Percentiles rank a stretch among this genome's conserved stretches.
phyloP scores from a whole-genome alignment of 2,888 invertebrate genomes.

The Ornithoptera alexandrae region DNA sequence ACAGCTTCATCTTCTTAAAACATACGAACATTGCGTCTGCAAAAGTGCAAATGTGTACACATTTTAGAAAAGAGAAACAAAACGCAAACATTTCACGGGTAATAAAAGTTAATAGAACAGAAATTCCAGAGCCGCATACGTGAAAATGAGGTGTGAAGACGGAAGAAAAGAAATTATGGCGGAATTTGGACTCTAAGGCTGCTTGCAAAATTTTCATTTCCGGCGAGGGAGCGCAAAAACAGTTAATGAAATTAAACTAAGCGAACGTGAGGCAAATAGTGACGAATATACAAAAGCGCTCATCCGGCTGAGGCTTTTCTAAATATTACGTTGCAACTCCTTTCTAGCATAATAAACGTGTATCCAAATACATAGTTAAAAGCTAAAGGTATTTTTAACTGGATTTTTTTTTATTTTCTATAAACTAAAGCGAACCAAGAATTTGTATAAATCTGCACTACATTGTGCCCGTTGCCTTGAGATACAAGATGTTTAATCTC shows the following conservation, averaged over 20 bases:
- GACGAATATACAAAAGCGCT: slow-evolving; percentile 21
- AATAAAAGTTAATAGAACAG: slow-evolving; percentile 15
- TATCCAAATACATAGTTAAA: background rate
- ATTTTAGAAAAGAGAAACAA: slow-evolving; percentile 1
- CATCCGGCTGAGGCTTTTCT: slow-evolving; percentile 1
- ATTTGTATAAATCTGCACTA: no score
- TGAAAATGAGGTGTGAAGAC: slow-evolving; percentile 24
- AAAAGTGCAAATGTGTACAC: background rate
- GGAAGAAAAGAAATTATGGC: slow-evolving; percentile 40
- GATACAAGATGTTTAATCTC: no score
- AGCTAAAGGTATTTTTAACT: background rate
- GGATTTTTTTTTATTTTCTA: no score
- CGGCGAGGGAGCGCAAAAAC: slow-evolving; percentile 59
- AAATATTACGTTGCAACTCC: slow-evolving; percentile 16
- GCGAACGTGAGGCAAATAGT: slow-evolving; percentile 38
- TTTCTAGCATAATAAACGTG: slow-evolving; percentile 17
- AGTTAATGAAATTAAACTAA: slow-evolving; percentile 67
- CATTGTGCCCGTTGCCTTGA: no score
- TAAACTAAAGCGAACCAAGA: no score
- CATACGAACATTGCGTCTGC: background rate
- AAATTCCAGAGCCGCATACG: slow-evolving; percentile 13
- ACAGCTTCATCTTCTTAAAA: background rate
- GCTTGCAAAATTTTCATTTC: slow-evolving; percentile 53
- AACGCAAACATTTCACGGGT: slow-evolving; percentile 4
- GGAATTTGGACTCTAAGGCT: slow-evolving; percentile 39